A percentile compares a stretch with the other conserved stretches of the same genome.
phyloP scores from a whole-genome alignment of 2,113 vertebrate genomes.

The Hyaena hyaena region DNA sequence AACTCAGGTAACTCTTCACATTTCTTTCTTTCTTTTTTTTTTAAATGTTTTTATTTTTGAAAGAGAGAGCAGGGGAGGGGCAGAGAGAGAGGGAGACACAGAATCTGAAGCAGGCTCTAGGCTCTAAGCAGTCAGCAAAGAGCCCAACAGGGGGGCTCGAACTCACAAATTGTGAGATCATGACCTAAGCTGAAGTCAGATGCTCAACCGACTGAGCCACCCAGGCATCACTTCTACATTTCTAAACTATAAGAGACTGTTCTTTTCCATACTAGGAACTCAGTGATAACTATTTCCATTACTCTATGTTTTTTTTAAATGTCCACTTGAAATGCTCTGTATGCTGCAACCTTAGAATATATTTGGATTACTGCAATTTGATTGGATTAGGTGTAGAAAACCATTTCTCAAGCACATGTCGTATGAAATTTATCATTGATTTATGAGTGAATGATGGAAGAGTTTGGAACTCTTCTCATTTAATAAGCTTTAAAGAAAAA shows the following conservation, averaged over 20 bases:
- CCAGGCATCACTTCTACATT: neutral
- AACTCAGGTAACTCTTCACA: neutral
- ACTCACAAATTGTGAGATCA: too few species aligned
- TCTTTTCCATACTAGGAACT: neutral
- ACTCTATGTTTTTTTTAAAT: neutral
- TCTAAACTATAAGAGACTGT: neutral
- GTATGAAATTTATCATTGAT: neutral
- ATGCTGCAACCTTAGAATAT: neutral
- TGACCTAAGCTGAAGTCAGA: too few species aligned
- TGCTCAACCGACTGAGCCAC: too few species aligned
- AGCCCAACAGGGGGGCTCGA: too few species aligned
- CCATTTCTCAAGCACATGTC: neutral
- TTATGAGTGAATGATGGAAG: neutral
- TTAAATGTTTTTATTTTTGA: too few species aligned
- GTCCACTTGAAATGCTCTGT: neutral
- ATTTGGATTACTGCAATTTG: neutral
- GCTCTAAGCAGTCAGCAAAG: too few species aligned
- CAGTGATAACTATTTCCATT: neutral
- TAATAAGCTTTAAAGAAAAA: conserved; percentile 23
- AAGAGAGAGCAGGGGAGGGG: too few species aligned
- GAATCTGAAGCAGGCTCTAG: too few species aligned
- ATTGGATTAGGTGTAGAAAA: neutral
- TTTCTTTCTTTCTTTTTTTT: neutral
- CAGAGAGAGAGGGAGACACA: too few species aligned
- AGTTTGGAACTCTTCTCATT: neutral